phyloP scores from a whole-genome alignment of 2,113 vertebrate species.

The Verasper variegatus region DNA sequence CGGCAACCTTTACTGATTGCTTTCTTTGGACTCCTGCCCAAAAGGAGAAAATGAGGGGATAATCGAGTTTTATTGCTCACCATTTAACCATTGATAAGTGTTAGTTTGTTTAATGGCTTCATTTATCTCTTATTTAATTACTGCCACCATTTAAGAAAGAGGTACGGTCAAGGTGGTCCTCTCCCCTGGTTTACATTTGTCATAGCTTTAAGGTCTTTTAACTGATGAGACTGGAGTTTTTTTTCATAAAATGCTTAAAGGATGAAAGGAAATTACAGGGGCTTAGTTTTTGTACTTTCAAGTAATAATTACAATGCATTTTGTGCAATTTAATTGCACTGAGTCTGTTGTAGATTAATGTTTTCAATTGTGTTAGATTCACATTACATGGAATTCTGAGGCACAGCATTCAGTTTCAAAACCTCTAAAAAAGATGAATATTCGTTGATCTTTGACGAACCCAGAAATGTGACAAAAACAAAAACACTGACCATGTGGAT shows the following conservation, averaged over 20 bases:
- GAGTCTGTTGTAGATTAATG: background rate
- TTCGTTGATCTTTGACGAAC: no score
- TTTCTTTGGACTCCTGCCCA: constrained; percentile 62
- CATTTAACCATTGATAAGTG: constrained; percentile 61
- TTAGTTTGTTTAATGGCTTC: constrained; percentile 63
- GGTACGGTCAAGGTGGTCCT: constrained; percentile 24
- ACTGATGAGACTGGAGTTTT: background rate
- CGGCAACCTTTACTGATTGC: constrained; percentile 59
- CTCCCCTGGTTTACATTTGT: background rate
- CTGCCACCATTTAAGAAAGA: constrained; percentile 28
- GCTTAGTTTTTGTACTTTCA: background rate
- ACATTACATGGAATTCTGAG: background rate
- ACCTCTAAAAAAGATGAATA: no score
- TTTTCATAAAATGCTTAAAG: background rate
- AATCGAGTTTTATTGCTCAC: constrained; percentile 60
- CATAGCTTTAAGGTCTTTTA: background rate
- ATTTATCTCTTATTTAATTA: constrained; percentile 65
- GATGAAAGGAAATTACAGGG: background rate
- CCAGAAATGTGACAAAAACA: no score
- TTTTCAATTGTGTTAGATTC: background rate
- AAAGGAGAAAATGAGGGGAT: constrained; percentile 51
- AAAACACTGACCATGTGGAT: no score
- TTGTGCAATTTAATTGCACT: background rate
- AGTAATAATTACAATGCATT: background rate
- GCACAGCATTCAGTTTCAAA: no score